These are phyloP conservation scores for Microtus ochrogaster DNA, from an alignment of 2,113 vertebrate genomes.

Conservation along the genomic window DNA sequence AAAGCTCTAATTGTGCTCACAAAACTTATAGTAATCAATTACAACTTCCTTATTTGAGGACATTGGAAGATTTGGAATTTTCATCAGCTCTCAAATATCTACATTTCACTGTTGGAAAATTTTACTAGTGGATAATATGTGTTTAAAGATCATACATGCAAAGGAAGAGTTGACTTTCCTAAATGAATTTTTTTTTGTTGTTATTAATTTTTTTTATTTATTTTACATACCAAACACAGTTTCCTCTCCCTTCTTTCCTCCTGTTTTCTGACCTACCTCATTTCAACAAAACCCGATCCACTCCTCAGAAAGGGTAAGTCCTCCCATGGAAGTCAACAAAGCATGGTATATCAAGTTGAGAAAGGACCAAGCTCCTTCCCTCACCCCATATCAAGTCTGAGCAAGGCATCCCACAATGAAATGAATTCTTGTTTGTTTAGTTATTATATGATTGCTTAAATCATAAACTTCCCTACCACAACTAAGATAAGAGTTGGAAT, in stretches of 20 bases:
- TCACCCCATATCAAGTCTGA: too few species aligned
- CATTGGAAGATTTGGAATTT: constrained; percentile 20
- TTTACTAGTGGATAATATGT: neutral
- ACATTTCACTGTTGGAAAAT: neutral
- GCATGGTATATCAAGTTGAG: too few species aligned
- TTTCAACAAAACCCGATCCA: too few species aligned
- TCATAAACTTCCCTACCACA: neutral
- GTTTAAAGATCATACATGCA: constrained; percentile 7
- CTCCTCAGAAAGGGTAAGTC: too few species aligned
- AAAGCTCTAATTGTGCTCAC: constrained; percentile 48
- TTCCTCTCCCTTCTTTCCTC: too few species aligned
- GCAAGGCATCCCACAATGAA: neutral
- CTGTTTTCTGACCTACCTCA: too few species aligned
- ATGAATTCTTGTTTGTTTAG: neutral
- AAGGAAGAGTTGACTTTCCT: neutral
- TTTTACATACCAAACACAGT: too few species aligned
- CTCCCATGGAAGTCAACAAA: too few species aligned
- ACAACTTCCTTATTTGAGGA: constrained; percentile 35
- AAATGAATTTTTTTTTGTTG: neutral
- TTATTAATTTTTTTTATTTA: too few species aligned
- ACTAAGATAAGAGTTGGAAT: constrained; percentile 13
- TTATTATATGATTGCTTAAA: neutral
- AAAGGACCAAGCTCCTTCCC: too few species aligned
- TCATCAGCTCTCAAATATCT: constrained; percentile 16
- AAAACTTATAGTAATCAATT: constrained; percentile 45